Base-by-base conservation (phyloP, 2,113 vertebrate genomes). In the Marmota flaviventris region DNA sequence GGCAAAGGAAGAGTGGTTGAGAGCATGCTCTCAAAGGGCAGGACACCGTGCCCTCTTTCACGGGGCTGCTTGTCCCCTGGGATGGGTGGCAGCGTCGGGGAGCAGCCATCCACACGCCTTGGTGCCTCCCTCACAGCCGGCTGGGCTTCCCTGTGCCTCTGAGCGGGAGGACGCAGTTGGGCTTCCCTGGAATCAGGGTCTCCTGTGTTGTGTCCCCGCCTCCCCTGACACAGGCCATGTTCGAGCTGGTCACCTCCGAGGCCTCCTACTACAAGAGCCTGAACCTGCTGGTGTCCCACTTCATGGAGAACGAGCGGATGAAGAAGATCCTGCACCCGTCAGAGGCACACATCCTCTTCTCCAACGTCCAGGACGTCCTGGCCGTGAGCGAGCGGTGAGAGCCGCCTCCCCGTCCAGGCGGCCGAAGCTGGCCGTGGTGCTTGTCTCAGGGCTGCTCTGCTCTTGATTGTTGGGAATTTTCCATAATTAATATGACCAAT, bases 251-350 rank as follows among this genome's bases (percentile, higher is more conserved):
- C 96, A 99, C 99, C 37, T 99, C 99, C 0, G 99, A 99, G 97
- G 99, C 99, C 2, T 99, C 99, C 0, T 99, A 99, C 98, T 99
- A 99, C 98, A 99, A 99, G 97, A 99, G 99, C 96, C 97, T 99
- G 98, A 99, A 99, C 83, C 99, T 99, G 96, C 98, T 99, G 56
- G 99, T 99, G 97, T 99, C 99, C 11, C 99, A 99, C 98, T 99
- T 99, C 98, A 99, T 99, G 93, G 99, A 99, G 93, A 99, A 99
- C 0, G 99, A 99, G 5, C 90, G 97, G 61, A 97, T 99, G 93
- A 98, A 99, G 92, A 99, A 99, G 98, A 99, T 99, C 76, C 98
- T 99, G 95, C 99, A 99, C 97, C 99, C 99, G 1, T 99, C 99
- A 0, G 99, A 99, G 97, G 99, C 99, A 16, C 99, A 99, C 98